phyloP scores from a whole-genome alignment of 2,888 invertebrate species.

The Craniophora ligustri region DNA sequence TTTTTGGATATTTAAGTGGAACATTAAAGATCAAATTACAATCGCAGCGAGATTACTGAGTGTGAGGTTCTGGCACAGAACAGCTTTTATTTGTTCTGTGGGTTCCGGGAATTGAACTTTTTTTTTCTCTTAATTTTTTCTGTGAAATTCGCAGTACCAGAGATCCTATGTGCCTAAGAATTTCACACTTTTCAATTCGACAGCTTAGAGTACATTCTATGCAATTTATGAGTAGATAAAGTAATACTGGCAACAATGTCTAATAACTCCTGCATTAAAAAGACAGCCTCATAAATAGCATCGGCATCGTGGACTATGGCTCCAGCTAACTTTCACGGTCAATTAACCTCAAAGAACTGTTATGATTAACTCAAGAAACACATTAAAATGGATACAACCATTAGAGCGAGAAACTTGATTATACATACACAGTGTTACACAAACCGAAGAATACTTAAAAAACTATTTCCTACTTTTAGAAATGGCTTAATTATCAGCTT shows the following conservation, averaged over 20 bases:
- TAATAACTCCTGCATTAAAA: constrained; percentile 25
- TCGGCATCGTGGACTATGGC: constrained; percentile 17
- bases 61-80: too few species aligned
- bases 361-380: constrained; percentile 54
- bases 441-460: constrained; percentile 28
- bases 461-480: constrained; percentile 21
- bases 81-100: too few species aligned
- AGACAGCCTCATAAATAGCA: constrained; percentile 21
- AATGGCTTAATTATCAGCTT: constrained; percentile 49
- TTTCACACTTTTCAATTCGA: too few species aligned
- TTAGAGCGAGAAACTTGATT: constrained; percentile 36
- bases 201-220: too few species aligned
- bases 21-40: too few species aligned
- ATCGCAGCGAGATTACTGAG: too few species aligned
- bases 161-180: too few species aligned
- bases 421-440: constrained; percentile 29
- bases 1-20: too few species aligned
- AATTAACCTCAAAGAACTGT: constrained; percentile 59
- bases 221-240: too few species aligned
- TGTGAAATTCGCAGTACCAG: too few species aligned
- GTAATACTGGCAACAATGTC: constrained; percentile 15
- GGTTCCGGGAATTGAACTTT: too few species aligned
- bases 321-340: constrained; percentile 56
- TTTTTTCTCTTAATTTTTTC: too few species aligned
- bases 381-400: constrained; percentile 31